Evolutionary conservation across 1,140 invertebrate genomes (phyloP), one percentile per base, ranked within the genome.

Genomic region (Telenomus remus): DNA sequence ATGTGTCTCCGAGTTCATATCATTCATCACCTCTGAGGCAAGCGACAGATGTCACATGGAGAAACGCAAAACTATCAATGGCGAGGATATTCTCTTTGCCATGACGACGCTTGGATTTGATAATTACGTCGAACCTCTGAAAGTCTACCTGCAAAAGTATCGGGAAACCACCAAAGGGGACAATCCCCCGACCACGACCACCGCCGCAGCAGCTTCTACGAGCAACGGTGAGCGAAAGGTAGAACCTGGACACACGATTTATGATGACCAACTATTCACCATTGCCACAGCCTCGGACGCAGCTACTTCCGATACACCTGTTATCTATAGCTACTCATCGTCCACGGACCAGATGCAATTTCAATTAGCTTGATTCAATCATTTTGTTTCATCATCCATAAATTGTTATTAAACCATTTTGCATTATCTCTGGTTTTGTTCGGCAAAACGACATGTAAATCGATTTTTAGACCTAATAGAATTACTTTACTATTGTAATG

Each of bases 1-100:
- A 88, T 99, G 98, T 90, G 98, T 99, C 37, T 99, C 97, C 0
- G 98, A 99, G 85, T 99, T 99, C 84, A 98, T 99, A 81, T 98
- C 97, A 76, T 99, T 99, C 84, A 97, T 99, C 48, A 99, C 98
- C 0, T 98, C 96, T 82, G 98, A 99, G 90, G 97, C 97, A 0
- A 97, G 96, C 85, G 97, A 99, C 82, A 89, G 97, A 16, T 99
- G 97, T 89, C 95, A 98, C 78, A 94, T 98, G 88, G 98, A 99
- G 85, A 99, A 99, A 86, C 89, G 98, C 27, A 99, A 99, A 90
- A 99, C 98, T 1, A 99, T 99, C 15, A 99, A 99, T 81, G 98
- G 98, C 63, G 98, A 99, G 90, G 97, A 98, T 89, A 95, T 99
- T 63, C 87, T 99, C 8, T 98, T 96, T 88, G 98, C 98, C 0